Evolutionary conservation across 2,888 invertebrate genomes (phyloP).

Genomic region (Lasioglossum marginatum): DNA sequence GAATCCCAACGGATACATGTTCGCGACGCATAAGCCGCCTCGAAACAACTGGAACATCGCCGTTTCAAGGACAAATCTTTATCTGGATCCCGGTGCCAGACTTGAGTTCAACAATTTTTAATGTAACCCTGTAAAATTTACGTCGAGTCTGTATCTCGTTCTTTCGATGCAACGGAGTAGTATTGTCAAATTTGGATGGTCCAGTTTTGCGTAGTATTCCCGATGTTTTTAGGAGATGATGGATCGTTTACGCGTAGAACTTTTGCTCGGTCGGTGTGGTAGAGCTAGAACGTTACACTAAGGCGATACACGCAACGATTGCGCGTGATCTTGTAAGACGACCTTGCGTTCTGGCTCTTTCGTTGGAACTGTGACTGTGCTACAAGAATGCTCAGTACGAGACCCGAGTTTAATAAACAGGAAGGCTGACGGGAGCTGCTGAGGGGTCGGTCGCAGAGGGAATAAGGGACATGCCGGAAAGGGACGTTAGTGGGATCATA

Average conservation of each 20-base stretch:
- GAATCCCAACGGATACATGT: background rate
- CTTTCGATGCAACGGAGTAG: background rate
- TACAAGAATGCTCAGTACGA: background rate
- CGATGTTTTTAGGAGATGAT: background rate
- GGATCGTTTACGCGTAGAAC: background rate
- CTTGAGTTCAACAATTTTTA: background rate
- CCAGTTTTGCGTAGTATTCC: background rate
- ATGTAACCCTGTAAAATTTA: background rate
- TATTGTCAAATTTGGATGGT: background rate
- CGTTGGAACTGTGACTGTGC: background rate
- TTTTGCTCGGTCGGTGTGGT: background rate
- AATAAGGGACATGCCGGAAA: constrained; percentile 42
- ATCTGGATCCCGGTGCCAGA: background rate
- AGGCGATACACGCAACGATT: constrained; percentile 22
- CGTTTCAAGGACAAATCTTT: background rate
- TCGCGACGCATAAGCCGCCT: background rate
- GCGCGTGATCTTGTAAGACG: constrained; percentile 2
- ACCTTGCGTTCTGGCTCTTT: background rate
- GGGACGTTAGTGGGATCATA: constrained; percentile 38
- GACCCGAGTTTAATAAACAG: constrained; percentile 13
- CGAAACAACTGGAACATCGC: background rate
- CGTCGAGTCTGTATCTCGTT: background rate
- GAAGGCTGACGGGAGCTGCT: constrained; percentile 7
- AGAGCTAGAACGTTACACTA: background rate
- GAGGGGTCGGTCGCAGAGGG: constrained; percentile 25